These are phyloP conservation scores for Caenorhabditis angaria DNA, from an alignment of 2,888 invertebrate genomes.

Conservation along the genomic window DNA sequence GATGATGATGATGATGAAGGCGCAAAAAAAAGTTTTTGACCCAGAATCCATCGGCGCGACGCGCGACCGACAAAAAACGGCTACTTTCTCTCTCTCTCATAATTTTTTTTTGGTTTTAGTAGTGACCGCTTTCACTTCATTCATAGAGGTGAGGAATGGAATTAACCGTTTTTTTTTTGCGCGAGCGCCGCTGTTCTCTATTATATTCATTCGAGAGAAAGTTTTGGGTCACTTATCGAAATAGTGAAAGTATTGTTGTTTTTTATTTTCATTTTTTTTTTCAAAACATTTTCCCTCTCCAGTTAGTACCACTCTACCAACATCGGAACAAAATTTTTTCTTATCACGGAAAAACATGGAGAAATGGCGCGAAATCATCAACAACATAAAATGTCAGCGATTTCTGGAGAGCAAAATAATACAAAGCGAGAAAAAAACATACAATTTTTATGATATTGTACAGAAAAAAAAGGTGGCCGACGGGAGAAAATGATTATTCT, in stretches of 20 bases:
- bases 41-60: not conserved
- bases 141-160: not conserved
- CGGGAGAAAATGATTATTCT: conserved; percentile 28
- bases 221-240: conserved; percentile 10
- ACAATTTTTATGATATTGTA: conserved; percentile 1
- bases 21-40: conserved; percentile 8
- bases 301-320: not conserved
- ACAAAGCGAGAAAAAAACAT: not conserved
- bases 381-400: too few species aligned
- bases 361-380: too few species aligned
- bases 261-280: not conserved
- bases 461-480: conserved; percentile 35
- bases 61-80: not conserved
- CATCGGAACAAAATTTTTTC: not conserved
- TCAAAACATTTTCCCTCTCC: not conserved
- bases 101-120: conserved; percentile 1
- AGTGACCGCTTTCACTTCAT: conserved; percentile 1
- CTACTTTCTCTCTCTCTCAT: not conserved
- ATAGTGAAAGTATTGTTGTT: conserved; percentile 5
- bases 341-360: too few species aligned
- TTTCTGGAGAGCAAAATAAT: not conserved
- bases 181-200: not conserved
- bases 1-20: not conserved
- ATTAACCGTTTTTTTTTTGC: not conserved
- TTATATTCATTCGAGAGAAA: not conserved